Percentiles rank a stretch among this genome's conserved stretches.
These are phyloP conservation scores for Hermaeophaga mercurialis DNA, from an alignment of 2,888 invertebrate genomes.

Conservation along the genomic window DNA sequence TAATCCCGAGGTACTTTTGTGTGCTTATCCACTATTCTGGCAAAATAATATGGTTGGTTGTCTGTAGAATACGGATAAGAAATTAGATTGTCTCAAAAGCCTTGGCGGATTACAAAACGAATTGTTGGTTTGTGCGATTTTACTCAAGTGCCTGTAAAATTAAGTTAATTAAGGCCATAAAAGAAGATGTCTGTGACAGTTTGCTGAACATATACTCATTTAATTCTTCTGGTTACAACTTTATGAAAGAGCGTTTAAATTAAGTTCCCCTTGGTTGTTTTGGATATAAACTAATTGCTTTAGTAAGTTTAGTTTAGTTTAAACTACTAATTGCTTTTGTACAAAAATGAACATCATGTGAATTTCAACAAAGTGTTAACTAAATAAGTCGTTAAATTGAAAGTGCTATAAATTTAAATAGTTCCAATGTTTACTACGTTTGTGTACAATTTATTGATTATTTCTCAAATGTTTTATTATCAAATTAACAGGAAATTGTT, in stretches of 20 bases:
- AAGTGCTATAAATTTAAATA: too few relatives aligned
- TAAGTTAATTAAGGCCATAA: conserved; percentile 52
- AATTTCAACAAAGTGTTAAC: too few relatives aligned
- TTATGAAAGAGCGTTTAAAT: conserved; percentile 13
- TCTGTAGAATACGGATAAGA: conserved; percentile 20
- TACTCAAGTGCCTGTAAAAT: conserved; percentile 53
- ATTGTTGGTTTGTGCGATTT: conserved; percentile 53
- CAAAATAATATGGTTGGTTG: background rate
- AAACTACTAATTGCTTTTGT: too few relatives aligned
- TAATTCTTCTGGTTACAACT: conserved; percentile 15
- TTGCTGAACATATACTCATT: conserved; percentile 30
- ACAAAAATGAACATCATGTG: too few relatives aligned
- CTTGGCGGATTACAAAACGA: conserved; percentile 47
- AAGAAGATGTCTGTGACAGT: conserved; percentile 48
- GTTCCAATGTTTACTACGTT: too few relatives aligned
- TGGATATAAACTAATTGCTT: conserved; percentile 11
- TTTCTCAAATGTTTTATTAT: too few relatives aligned
- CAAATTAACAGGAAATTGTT: too few relatives aligned
- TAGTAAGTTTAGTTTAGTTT: conserved; percentile 10
- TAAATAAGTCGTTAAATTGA: too few relatives aligned
- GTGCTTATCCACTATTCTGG: background rate
- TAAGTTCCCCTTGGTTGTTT: conserved; percentile 8
- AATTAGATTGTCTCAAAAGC: conserved; percentile 18
- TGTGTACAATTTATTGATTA: too few relatives aligned
- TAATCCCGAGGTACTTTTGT: too few relatives aligned